Percentiles rank a stretch among this genome's conserved stretches.
Conservation (phyloP, 2,113 vertebrate genomes). For the Larimichthys polyactis region DNA sequence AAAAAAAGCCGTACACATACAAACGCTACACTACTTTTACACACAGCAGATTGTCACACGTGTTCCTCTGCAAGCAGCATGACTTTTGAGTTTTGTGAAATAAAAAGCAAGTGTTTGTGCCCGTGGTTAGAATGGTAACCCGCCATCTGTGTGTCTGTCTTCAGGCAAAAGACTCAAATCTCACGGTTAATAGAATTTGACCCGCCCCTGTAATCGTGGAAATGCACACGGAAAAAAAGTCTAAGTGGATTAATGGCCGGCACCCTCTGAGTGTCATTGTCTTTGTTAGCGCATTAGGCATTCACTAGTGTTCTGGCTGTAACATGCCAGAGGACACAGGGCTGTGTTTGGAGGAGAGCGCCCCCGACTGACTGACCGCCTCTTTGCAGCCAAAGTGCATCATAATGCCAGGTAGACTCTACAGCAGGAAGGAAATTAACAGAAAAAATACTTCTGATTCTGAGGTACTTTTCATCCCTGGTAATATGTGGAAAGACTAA, state of each 20-base stretch:
- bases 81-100: background rate
- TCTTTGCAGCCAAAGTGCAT: background rate
- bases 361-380: slow-evolving; percentile 8
- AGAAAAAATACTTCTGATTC: too few relatives aligned
- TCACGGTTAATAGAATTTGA: slow-evolving; percentile 76
- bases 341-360: slow-evolving; percentile 29
- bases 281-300: slow-evolving; percentile 71
- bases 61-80: background rate
- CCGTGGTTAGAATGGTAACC: slow-evolving; percentile 28
- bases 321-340: slow-evolving; percentile 54
- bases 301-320: slow-evolving; percentile 49
- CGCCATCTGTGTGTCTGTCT: slow-evolving; percentile 37
- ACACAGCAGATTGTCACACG: background rate
- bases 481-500: too few relatives aligned
- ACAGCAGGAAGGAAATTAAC: background rate
- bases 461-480: too few relatives aligned
- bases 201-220: slow-evolving; percentile 73
- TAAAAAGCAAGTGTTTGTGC: slow-evolving; percentile 6
- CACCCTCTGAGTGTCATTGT: slow-evolving; percentile 77
- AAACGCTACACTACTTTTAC: background rate
- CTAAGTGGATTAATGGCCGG: slow-evolving; percentile 79
- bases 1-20: background rate
- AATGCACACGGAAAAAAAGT: slow-evolving; percentile 72
- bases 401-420: background rate
- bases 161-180: slow-evolving; percentile 31